Evolutionary conservation across 2,888 invertebrate species (phyloP), one percentile per base, ranked within the genome.

Genomic region (Cristatella mucedo): DNA sequence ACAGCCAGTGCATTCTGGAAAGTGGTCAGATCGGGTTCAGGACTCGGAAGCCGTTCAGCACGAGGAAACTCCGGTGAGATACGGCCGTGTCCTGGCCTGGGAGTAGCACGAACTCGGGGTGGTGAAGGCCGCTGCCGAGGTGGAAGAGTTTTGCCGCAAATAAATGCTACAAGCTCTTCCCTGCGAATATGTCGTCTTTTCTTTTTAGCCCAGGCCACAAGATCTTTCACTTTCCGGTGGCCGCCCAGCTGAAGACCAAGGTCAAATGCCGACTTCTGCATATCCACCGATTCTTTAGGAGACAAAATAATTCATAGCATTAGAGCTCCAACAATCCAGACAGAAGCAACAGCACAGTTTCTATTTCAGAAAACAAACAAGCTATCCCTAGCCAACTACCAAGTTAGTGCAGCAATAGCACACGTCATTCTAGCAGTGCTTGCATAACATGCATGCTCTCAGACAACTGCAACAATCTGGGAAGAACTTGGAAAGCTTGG

Each of bases 201-300:
- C 65, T 78, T 80, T 49, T 75, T 72, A 13, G 76, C 78, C 81
- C 80, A 81, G 53, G 77, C 76, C 51, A 80, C 71, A 53, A 81
- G 66, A 68, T 81, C 81, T 61, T 74, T 75, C 56, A 76, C 78
- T 55, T 78, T 72, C 59, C 76, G 75, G 60, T 80, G 78, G 60
- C 74, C 74, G 44, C 80, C 81, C 60, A 73, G 73, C 56, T 80
- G 78, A 49, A 75, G 68, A 29, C 78, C 79, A 53, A 77, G 59
- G 51, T 81, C 80, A 53, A 73, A 74, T 51, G 75, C 74, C 54
- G 75, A 72, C 54, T 75, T 73, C 53, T 79, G 69, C 47, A 75
- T 74, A 55, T 80, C 80, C 56, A 76, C 71, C 41, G 80, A 78
- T 67, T 80, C 81, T 80, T 61, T 34, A 62, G 51, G 45, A 40